Conservation (phyloP, 1,140 invertebrate genomes). For the Lutraria rhynchaena region DNA sequence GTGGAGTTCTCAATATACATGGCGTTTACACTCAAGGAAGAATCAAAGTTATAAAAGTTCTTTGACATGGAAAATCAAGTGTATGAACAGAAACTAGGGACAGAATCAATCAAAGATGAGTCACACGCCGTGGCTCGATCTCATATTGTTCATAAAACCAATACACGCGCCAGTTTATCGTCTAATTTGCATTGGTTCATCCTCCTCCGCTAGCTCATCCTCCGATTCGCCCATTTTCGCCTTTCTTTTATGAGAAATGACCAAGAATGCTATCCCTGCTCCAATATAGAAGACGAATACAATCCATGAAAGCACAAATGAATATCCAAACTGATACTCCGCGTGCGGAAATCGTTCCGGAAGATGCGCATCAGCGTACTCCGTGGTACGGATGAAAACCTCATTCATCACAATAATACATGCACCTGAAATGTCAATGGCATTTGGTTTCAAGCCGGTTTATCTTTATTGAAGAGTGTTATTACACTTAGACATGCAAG, state of each 20-base stretch:
- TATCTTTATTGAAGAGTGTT: too few relatives aligned
- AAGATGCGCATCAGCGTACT: constrained; percentile 86
- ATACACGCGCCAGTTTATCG: constrained; percentile 17
- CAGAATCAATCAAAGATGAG: too few relatives aligned
- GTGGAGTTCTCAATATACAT: too few relatives aligned
- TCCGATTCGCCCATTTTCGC: constrained; percentile 87
- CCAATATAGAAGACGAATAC: constrained; percentile 89
- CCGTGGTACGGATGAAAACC: constrained; percentile 88
- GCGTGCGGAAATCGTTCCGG: constrained; percentile 87
- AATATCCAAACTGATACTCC: constrained; percentile 85
- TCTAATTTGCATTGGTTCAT: constrained; percentile 87
- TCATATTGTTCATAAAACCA: too few relatives aligned
- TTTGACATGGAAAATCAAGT: too few relatives aligned
- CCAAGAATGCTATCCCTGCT: constrained; percentile 88
- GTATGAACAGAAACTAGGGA: too few relatives aligned
- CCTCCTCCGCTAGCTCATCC: constrained; percentile 91
- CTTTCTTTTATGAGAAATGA: constrained; percentile 89
- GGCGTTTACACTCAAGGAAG: too few relatives aligned
- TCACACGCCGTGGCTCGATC: too few relatives aligned
- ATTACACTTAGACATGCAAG: too few relatives aligned
- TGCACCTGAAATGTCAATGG: constrained; percentile 85
- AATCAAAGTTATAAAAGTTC: too few relatives aligned
- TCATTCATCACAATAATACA: constrained; percentile 91
- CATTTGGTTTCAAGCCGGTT: too few relatives aligned
- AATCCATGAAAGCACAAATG: constrained; percentile 91